Conservation (phyloP, 1,140 invertebrate genomes). For the Ostrea edulis region DNA sequence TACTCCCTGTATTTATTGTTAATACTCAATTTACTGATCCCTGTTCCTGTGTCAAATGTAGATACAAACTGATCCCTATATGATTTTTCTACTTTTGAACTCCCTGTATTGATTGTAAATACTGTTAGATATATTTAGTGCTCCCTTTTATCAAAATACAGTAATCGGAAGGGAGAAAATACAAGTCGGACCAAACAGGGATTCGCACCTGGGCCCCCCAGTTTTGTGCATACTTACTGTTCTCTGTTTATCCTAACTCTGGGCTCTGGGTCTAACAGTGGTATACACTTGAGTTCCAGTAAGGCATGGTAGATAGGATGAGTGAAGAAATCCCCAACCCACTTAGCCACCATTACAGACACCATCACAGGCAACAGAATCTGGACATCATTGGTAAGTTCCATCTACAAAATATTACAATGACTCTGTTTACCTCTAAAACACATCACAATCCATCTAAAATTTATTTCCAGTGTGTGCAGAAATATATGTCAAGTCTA, state of each 20-base stretch:
- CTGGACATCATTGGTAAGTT: conserved; percentile 81
- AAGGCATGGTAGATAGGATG: conserved; percentile 80
- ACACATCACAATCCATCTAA: background rate
- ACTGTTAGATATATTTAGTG: too few species aligned
- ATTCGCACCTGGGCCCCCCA: too few species aligned
- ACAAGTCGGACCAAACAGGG: too few species aligned
- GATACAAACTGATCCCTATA: too few species aligned
- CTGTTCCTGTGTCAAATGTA: too few species aligned
- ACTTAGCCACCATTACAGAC: conserved; percentile 80
- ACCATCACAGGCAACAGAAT: conserved; percentile 80
- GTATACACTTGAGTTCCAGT: conserved; percentile 80
- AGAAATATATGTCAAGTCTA: too few species aligned
- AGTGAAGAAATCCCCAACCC: conserved; percentile 80
- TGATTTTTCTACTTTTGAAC: too few species aligned
- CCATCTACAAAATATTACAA: conserved; percentile 73
- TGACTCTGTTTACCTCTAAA: background rate
- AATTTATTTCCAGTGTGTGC: background rate
- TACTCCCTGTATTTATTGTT: too few species aligned
- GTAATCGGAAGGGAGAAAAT: too few species aligned
- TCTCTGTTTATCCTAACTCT: conserved; percentile 75
- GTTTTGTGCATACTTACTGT: conserved; percentile 65
- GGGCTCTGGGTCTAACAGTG: conserved; percentile 78
- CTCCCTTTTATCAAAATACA: too few species aligned
- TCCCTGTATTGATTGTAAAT: too few species aligned
- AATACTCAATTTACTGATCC: too few species aligned